Percentiles rank a stretch among this genome's conserved stretches.
Conservation (phyloP, 1,140 invertebrate genomes). For the Latrodectus geometricus region DNA sequence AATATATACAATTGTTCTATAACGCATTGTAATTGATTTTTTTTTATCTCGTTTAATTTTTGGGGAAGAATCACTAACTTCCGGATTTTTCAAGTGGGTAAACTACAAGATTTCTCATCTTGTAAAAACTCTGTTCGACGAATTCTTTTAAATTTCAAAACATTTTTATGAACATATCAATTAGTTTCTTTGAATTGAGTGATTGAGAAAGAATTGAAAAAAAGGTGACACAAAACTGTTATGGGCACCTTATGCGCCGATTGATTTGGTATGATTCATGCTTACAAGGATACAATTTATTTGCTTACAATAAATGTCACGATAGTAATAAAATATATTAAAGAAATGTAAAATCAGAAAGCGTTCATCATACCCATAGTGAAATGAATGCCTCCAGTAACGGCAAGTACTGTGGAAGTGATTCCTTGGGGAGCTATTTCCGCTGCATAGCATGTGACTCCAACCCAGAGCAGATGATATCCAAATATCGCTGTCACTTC, state of each 20-base stretch:
- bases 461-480: neutral
- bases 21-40: no score
- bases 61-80: no score
- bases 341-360: neutral
- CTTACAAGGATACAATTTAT: neutral
- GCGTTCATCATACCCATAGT: constrained; percentile 3
- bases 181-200: neutral
- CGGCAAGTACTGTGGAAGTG: neutral
- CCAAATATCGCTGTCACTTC: neutral
- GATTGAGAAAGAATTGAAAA: no score
- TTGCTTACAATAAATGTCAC: neutral
- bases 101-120: no score
- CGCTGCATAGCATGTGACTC: neutral
- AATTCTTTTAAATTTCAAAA: no score
- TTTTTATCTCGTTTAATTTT: no score
- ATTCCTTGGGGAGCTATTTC: neutral
- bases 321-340: neutral
- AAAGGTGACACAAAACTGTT: neutral
- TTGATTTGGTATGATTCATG: neutral
- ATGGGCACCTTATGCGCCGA: neutral
- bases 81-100: no score
- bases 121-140: no score
- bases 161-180: no score
- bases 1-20: no score
- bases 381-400: neutral